phyloP scores from a whole-genome alignment of 1,140 invertebrate genomes.

The Drosophila parabipectinata region DNA sequence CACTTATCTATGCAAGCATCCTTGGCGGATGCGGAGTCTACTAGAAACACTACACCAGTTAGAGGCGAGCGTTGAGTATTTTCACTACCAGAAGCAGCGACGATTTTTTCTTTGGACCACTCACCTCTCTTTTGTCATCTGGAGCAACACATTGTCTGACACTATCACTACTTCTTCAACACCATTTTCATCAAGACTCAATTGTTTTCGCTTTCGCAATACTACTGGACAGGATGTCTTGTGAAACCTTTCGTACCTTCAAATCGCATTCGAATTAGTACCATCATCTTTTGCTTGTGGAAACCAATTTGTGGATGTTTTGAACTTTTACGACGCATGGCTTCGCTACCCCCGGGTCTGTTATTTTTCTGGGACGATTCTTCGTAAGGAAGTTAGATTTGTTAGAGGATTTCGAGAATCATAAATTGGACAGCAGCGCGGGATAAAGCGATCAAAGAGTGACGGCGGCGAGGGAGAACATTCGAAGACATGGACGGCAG shows the following conservation, averaged over 20 bases:
- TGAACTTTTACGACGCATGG: not conserved
- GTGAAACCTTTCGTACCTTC: conserved; percentile 1
- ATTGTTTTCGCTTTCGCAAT: conserved; percentile 11
- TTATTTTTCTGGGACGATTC: conserved; percentile 28
- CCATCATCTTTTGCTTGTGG: not conserved
- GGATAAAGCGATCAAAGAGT: conserved; percentile 8
- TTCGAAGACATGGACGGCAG: conserved; percentile 24
- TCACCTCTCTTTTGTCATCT: conserved; percentile 8
- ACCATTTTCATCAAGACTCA: conserved; percentile 37
- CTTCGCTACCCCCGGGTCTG: conserved; percentile 18
- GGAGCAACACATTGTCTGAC: conserved; percentile 21
- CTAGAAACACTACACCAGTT: conserved; percentile 11
- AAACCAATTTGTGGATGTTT: not conserved
- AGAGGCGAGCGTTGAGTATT: conserved; percentile 26
- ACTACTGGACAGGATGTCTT: conserved; percentile 15
- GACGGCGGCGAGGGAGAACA: conserved; percentile 28
- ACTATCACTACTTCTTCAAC: conserved; percentile 32
- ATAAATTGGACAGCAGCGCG: conserved; percentile 48
- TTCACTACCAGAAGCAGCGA: conserved; percentile 6
- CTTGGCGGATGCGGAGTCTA: conserved; percentile 6
- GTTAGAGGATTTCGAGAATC: conserved; percentile 55
- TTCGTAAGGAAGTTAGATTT: conserved; percentile 44
- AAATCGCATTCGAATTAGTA: conserved; percentile 1
- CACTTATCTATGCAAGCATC: conserved; percentile 1
- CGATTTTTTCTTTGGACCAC: conserved; percentile 9